Percentiles rank a stretch among this genome's conserved stretches.
Conservation (phyloP, 2,797 vertebrate genomes). For the Coreius guichenoti region DNA sequence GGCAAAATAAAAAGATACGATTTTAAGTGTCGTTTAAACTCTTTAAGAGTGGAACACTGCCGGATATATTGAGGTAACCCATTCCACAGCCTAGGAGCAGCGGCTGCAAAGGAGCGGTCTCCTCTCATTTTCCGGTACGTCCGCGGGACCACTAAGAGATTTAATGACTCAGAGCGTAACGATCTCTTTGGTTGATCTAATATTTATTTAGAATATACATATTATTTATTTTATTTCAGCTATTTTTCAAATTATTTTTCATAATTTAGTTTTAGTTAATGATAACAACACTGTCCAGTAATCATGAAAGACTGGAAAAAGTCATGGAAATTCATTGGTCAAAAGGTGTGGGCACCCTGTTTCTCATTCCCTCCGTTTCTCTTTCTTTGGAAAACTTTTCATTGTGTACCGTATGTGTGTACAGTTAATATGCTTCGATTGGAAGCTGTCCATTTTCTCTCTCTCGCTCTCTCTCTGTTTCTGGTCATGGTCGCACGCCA, state of each 20-base stretch:
- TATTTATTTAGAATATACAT: too few relatives aligned
- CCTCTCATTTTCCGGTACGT: too few relatives aligned
- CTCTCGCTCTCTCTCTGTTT: neutral
- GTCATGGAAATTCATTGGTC: neutral
- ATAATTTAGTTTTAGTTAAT: neutral
- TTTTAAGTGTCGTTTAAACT: too few relatives aligned
- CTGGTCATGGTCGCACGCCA: slow-evolving; percentile 1
- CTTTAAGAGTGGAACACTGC: too few relatives aligned
- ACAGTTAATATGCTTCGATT: slow-evolving; percentile 27
- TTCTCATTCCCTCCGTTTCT: neutral
- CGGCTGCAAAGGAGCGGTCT: too few relatives aligned
- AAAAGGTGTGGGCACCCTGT: slow-evolving; percentile 52
- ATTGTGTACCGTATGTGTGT: slow-evolving; percentile 1
- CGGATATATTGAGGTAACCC: too few relatives aligned
- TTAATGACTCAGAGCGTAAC: too few relatives aligned
- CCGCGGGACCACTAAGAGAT: too few relatives aligned
- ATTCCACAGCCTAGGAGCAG: too few relatives aligned
- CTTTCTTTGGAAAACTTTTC: slow-evolving; percentile 48
- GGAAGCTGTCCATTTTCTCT: slow-evolving; percentile 9
- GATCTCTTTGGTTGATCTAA: too few relatives aligned
- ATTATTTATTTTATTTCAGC: neutral
- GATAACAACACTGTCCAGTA: neutral
- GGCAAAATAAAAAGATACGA: too few relatives aligned
- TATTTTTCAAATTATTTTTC: neutral
- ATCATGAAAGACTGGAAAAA: neutral